Evolutionary conservation across 2,797 vertebrate genomes (phyloP).

Genomic region (Synanceia verrucosa): DNA sequence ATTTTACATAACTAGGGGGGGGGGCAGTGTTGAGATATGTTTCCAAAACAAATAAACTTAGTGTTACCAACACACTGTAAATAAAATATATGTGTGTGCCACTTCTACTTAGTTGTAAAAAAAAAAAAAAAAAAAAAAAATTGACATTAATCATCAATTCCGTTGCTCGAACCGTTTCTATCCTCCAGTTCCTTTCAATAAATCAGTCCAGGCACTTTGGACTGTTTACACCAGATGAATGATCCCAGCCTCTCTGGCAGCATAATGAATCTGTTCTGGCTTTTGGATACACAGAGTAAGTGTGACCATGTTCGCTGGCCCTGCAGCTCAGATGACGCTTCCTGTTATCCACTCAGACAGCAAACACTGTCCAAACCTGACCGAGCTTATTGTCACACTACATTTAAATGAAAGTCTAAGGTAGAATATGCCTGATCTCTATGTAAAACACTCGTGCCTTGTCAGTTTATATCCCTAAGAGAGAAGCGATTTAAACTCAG

Average conservation of each 20-base stretch:
- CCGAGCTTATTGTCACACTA: conserved; percentile 5
- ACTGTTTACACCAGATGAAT: conserved; percentile 43
- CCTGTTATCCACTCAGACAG: conserved; percentile 35
- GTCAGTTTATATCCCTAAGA: conserved; percentile 16
- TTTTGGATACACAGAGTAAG: conserved; percentile 41
- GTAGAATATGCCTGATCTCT: conserved; percentile 1
- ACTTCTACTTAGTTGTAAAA: background rate
- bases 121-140: too few relatives aligned
- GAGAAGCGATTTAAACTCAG: background rate
- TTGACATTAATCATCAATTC: background rate
- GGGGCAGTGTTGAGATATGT: too few relatives aligned
- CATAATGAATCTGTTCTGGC: conserved; percentile 43
- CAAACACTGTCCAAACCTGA: conserved; percentile 32
- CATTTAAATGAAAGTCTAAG: conserved; percentile 16
- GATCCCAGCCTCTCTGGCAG: conserved; percentile 20
- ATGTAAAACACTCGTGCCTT: conserved; percentile 25
- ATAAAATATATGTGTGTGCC: too few relatives aligned
- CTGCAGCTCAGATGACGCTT: conserved; percentile 38
- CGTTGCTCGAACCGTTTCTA: background rate
- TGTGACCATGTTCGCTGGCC: conserved; percentile 49
- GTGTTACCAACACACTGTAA: too few relatives aligned
- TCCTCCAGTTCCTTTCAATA: background rate
- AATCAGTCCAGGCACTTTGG: conserved; percentile 17
- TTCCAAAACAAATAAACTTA: too few relatives aligned
- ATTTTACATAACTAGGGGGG: too few relatives aligned